A percentile compares a stretch with the other conserved stretches of the same genome.
These are phyloP conservation scores for Rhea americana DNA, from an alignment of 2,113 vertebrate species.

Conservation along the genomic window DNA sequence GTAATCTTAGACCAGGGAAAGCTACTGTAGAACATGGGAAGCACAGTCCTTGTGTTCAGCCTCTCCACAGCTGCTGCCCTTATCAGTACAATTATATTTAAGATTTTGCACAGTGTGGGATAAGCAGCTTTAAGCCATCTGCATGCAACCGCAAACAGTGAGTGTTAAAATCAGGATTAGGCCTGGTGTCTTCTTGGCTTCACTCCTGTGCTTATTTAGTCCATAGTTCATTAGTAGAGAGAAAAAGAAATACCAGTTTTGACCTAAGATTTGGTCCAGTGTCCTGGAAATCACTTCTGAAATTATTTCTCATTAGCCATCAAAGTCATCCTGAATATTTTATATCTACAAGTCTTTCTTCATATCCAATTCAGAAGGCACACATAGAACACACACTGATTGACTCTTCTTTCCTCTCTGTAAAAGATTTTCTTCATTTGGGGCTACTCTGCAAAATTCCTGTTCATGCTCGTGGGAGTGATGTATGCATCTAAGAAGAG, in stretches of 20 bases:
- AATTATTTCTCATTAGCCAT: not conserved
- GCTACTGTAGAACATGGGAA: not conserved
- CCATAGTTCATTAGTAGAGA: not conserved
- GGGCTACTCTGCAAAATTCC: not conserved
- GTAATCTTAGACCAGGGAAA: not conserved
- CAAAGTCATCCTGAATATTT: not conserved
- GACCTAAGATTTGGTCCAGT: not conserved
- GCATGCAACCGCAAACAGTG: not conserved
- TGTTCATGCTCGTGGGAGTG: constrained; percentile 42
- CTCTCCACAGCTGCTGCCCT: constrained; percentile 11
- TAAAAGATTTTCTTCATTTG: not conserved
- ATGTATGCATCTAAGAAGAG: constrained; percentile 24
- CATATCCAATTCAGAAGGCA: not conserved
- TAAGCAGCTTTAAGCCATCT: constrained; percentile 28
- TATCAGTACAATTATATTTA: not conserved
- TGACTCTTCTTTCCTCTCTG: not conserved
- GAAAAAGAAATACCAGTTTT: not conserved
- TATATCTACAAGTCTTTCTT: not conserved
- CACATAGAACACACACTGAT: not conserved
- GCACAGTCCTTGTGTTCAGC: not conserved
- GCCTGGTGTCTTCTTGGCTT: constrained; percentile 2
- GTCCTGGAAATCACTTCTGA: not conserved
- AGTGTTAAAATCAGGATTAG: constrained; percentile 5
- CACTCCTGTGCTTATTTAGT: not conserved
- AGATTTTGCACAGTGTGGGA: not conserved